A percentile compares a stretch with the other conserved stretches of the same genome.
phyloP scores from a whole-genome alignment of 2,888 invertebrate genomes.

The Melanostoma scalare region DNA sequence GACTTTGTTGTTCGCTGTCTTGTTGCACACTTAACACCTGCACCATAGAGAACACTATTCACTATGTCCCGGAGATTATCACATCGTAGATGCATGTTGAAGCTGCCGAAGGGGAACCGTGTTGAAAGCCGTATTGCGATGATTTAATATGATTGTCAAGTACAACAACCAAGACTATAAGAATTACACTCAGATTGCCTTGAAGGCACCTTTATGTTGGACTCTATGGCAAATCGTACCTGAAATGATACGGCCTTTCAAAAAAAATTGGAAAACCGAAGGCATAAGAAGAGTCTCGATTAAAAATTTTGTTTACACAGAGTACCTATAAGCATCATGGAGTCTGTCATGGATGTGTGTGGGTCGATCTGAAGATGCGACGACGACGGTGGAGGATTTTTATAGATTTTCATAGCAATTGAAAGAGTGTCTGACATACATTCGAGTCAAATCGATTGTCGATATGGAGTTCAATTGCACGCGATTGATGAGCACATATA shows the following conservation, averaged over 20 bases:
- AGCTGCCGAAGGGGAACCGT: slow-evolving; percentile 25
- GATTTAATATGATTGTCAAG: slow-evolving; percentile 73
- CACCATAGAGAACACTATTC: slow-evolving; percentile 41
- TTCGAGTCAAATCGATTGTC: slow-evolving; percentile 65
- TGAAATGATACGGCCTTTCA: slow-evolving; percentile 44
- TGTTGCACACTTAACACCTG: slow-evolving; percentile 71
- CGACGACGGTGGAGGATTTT: slow-evolving; percentile 32
- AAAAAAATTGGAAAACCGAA: slow-evolving; percentile 1
- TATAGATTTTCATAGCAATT: slow-evolving; percentile 52
- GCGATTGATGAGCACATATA: slow-evolving; percentile 30
- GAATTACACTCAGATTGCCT: slow-evolving; percentile 59
- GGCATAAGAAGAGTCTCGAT: slow-evolving; percentile 26
- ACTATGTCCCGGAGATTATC: slow-evolving; percentile 59
- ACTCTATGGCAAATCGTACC: slow-evolving; percentile 44
- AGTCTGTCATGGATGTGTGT: slow-evolving; percentile 36
- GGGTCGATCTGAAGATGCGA: slow-evolving; percentile 58
- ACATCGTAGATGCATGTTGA: slow-evolving; percentile 56
- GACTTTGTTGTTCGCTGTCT: slow-evolving; percentile 59
- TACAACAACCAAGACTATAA: slow-evolving; percentile 37
- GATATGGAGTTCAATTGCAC: slow-evolving; percentile 55
- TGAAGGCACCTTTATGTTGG: slow-evolving; percentile 42
- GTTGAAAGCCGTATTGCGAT: slow-evolving; percentile 49
- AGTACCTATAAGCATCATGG: slow-evolving; percentile 1
- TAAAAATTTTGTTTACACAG: slow-evolving; percentile 42
- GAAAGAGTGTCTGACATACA: slow-evolving; percentile 55